Percentiles rank a stretch among this genome's conserved stretches.
phyloP scores from a whole-genome alignment of 2,113 vertebrate genomes.

The Chaenogobius annularis region DNA sequence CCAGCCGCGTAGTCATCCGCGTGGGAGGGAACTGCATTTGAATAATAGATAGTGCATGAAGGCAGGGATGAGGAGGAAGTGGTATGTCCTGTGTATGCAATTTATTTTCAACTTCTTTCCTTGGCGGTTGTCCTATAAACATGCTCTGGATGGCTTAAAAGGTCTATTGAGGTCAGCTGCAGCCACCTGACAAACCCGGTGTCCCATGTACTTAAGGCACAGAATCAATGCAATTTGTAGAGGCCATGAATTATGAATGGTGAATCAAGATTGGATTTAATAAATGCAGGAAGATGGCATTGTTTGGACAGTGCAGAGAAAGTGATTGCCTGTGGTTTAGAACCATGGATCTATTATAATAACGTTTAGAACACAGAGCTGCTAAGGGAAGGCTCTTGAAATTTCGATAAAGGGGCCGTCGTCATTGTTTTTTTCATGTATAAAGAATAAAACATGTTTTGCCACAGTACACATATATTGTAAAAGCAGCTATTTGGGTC shows the following conservation, averaged over 20 bases:
- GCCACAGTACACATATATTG: no score
- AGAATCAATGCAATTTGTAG: constrained; percentile 36
- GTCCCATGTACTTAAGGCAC: constrained; percentile 18
- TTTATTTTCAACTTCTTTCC: neutral
- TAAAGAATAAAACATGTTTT: no score
- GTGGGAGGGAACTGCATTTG: neutral
- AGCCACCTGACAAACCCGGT: constrained; percentile 20
- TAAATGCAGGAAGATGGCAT: constrained; percentile 15
- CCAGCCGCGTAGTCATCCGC: neutral
- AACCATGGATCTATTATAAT: no score
- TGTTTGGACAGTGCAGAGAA: neutral
- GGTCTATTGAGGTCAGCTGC: neutral
- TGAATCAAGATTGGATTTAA: constrained; percentile 30
- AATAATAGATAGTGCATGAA: neutral
- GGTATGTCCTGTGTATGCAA: neutral
- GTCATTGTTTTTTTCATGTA: no score
- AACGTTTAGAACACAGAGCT: neutral
- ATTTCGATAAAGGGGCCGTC: neutral
- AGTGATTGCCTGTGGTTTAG: no score
- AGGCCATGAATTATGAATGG: constrained; percentile 50
- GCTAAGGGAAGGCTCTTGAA: neutral
- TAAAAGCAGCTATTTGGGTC: no score
- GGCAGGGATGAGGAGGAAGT: neutral
- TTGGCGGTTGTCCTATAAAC: neutral
- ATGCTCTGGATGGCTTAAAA: neutral